Evolutionary conservation across 2,797 vertebrate genomes (phyloP), one percentile per base, ranked within the genome.

Genomic region (Pipistrellus pipistrellus): DNA sequence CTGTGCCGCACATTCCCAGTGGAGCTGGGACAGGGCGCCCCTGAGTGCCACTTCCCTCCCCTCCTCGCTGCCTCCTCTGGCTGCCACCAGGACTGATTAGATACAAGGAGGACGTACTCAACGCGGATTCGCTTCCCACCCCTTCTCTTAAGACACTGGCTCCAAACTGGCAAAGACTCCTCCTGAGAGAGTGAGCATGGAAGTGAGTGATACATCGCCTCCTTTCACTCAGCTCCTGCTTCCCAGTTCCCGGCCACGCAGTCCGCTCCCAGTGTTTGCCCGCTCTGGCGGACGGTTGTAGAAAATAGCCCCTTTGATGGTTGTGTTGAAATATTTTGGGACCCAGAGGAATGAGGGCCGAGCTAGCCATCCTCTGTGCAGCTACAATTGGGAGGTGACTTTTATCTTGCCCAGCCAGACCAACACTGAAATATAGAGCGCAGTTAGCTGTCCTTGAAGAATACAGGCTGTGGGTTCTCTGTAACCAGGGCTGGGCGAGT

Each of bases 251-350:
- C 11, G 13, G 92, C 23, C 4, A 7, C 17, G 64, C 77, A 35
- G 59, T 21, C 1, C 77, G 38, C 27, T 17, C 12, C 27, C 30
- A 25, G 44, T 18, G 41, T 92, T 75, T 35, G 46, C 30, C 80
- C 4, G 0, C 8, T 73, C 77, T 62, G 88, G 69, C 0, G 0
- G 8, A 9, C 0, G 3, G 3, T 0, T 66, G 64, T 23, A 94
- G 90, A 84, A 96, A 86, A 97, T 38, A 89, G 91, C 89, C 59
- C 69, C 68, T 94, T 92, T 78, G 96, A 87, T 96, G 92, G 90
- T 92, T 96, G 81, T 80, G 66, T 77, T 48, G n/a, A 88, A 81
- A 41, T 85, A 72, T 88, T 76, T 77, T 41, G 27, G 93, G 87
- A 95, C 53, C 64, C 92, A 78, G 80, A 87, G 69, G 88, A 78